phyloP scores from a whole-genome alignment of 2,888 invertebrate species.

The Sinopyrophorus schimmeli region DNA sequence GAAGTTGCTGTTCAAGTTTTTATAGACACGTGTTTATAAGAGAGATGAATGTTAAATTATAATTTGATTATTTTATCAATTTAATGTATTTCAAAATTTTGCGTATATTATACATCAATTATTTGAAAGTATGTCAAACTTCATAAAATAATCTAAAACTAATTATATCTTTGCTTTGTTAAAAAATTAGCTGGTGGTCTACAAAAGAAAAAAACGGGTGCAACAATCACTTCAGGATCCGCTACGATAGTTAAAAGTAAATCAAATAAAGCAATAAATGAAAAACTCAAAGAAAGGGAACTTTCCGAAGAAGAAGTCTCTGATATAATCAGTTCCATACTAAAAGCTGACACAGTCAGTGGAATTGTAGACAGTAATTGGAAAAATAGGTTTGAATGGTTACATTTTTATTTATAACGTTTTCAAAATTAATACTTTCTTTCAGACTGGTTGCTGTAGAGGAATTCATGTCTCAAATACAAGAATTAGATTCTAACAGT shows the following conservation, averaged over 20 bases:
- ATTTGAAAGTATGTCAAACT: no score
- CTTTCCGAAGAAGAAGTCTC: constrained; percentile 78
- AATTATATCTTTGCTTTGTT: background rate
- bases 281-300: constrained; percentile 63
- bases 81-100: no score
- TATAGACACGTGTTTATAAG: no score
- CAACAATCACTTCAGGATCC: constrained; percentile 50
- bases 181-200: constrained; percentile 14
- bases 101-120: no score
- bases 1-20: no score
- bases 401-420: background rate
- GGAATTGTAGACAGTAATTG: constrained; percentile 80
- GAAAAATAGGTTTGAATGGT: constrained; percentile 64
- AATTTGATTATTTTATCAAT: no score
- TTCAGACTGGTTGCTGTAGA: constrained; percentile 73
- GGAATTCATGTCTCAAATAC: constrained; percentile 65
- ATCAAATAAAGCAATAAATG: constrained; percentile 31
- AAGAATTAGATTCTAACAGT: constrained; percentile 64
- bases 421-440: constrained; percentile 4
- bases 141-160: no score
- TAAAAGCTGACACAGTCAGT: constrained; percentile 64
- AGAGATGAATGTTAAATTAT: no score
- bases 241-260: constrained; percentile 45
- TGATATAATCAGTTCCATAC: constrained; percentile 67
- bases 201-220: constrained; percentile 28